Base-by-base conservation (phyloP, 2,113 vertebrate genomes). In the Silurus meridionalis region DNA sequence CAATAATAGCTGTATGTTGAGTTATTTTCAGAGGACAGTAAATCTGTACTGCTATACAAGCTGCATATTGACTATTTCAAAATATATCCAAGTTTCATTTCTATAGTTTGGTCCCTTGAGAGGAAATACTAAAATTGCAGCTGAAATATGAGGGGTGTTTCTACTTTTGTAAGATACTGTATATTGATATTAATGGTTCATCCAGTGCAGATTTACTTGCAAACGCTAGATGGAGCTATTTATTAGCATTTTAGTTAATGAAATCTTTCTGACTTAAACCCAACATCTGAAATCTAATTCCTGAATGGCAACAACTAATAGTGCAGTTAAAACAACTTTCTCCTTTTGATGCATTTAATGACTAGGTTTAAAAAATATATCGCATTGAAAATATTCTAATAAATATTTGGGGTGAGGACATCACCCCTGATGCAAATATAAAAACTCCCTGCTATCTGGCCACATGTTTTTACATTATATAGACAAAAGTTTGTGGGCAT, bases 181-280 rank as follows among this genome's bases (percentile, higher is more conserved):
- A 37, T 37, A 37, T 37, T 37, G 37, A 37, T 37, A 37, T 37
- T 37, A 37, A 37, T 37, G 2, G 1, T 37, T 2, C 37, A 37
- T 37, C 37, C 2, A 37, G 37, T 37, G 37, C 37, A 37, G 37
- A 37, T 37, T 37, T 37, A 37, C 37, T 37, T 37, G 37, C 37
- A 37, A 37, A 37, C 37, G 78, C 63, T 48, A 93, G 93, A 90
- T 89, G 91, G 87, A 89, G 91, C 87, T 89, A 86, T 67, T 88
- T 87, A 78, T 50, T 82, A 77, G 9, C 55, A 67, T 10, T 79
- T 80, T 61, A 58, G 6, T 37, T 58, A 4, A 61, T 52, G 0
- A 21, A 11, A 2, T 19, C n/a, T 2, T 14, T 7, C 72, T 52
- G 48, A 52, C 19, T 52, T 37, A 2, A 37, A 37, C 37, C 1